phyloP scores from a whole-genome alignment of 2,797 vertebrate species.

The Danionella dracula region DNA sequence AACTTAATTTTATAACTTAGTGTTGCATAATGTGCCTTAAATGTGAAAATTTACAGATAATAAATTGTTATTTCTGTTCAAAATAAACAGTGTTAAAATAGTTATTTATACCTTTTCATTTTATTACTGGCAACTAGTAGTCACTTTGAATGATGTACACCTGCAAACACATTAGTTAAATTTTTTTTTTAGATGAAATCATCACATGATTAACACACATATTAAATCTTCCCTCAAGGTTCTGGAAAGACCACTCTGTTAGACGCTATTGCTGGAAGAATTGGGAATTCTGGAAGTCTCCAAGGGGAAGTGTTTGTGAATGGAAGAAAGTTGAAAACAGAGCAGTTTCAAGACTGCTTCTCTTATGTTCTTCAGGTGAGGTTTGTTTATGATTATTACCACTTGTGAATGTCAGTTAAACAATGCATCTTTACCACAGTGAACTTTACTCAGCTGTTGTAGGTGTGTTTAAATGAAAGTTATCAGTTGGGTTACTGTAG shows the following conservation, averaged over 20 bases:
- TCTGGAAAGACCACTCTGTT: slow-evolving; percentile 93
- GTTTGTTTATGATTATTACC: background rate
- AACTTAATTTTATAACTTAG: no score
- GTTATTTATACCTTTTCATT: no score
- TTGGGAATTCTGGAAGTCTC: slow-evolving; percentile 67
- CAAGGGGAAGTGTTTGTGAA: slow-evolving; percentile 83
- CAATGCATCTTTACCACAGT: slow-evolving; percentile 1
- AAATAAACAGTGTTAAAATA: no score
- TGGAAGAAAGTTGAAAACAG: slow-evolving; percentile 73
- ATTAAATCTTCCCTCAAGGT: slow-evolving; percentile 60
- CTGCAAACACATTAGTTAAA: background rate
- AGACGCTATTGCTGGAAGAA: slow-evolving; percentile 85
- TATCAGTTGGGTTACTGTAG: slow-evolving; percentile 11
- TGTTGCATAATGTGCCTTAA: no score
- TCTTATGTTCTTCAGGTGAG: slow-evolving; percentile 91
- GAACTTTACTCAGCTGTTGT: slow-evolving; percentile 32
- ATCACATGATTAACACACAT: background rate
- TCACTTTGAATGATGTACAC: background rate
- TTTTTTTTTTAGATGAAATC: background rate
- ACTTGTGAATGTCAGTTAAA: slow-evolving; percentile 9
- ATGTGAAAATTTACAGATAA: no score
- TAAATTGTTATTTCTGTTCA: no score
- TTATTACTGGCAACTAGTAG: no score
- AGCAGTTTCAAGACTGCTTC: slow-evolving; percentile 89
- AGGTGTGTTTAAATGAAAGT: background rate